Percentiles rank a stretch among this genome's conserved stretches.
Evolutionary conservation across 2,888 invertebrate genomes (phyloP).

Genomic region (Choreutis nemorana): DNA sequence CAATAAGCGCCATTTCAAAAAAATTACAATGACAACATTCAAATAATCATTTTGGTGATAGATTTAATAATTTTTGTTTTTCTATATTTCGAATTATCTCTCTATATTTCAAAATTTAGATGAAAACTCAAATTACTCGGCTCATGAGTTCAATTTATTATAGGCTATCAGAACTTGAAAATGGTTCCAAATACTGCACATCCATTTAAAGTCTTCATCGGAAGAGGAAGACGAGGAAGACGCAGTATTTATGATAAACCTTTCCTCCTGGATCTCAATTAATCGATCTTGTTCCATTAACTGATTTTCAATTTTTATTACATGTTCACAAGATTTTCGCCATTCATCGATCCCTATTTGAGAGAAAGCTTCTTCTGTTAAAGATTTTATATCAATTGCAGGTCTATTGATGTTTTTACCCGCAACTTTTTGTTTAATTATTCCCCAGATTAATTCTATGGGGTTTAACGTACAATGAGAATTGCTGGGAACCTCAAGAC

Average conservation of each 20-base stretch:
- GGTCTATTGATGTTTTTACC: too few relatives aligned
- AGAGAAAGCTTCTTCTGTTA: constrained; percentile 7
- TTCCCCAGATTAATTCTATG: too few relatives aligned
- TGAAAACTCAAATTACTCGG: constrained; percentile 7
- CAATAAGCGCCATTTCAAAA: too few relatives aligned
- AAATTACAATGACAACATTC: too few relatives aligned
- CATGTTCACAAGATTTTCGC: constrained; percentile 6
- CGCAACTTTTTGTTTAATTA: too few relatives aligned
- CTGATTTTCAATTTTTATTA: constrained; percentile 8
- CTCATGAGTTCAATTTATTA: constrained; percentile 6
- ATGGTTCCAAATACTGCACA: constrained; percentile 8
- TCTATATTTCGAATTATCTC: too few relatives aligned
- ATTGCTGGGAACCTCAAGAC: too few relatives aligned
- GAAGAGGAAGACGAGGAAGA: constrained; percentile 9
- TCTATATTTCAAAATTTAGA: too few relatives aligned
- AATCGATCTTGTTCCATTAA: constrained; percentile 8
- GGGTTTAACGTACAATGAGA: too few relatives aligned
- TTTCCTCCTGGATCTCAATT: constrained; percentile 8
- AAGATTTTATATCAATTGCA: constrained; percentile 4
- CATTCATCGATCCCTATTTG: constrained; percentile 6
- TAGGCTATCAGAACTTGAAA: constrained; percentile 7
- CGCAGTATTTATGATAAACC: constrained; percentile 9
- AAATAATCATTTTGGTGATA: too few relatives aligned
- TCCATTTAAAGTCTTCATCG: constrained; percentile 7
- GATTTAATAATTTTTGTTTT: too few relatives aligned